A percentile compares a stretch with the other conserved stretches of the same genome.
Evolutionary conservation across 2,113 vertebrate genomes (phyloP).

Genomic region (Aviceda subcristata): DNA sequence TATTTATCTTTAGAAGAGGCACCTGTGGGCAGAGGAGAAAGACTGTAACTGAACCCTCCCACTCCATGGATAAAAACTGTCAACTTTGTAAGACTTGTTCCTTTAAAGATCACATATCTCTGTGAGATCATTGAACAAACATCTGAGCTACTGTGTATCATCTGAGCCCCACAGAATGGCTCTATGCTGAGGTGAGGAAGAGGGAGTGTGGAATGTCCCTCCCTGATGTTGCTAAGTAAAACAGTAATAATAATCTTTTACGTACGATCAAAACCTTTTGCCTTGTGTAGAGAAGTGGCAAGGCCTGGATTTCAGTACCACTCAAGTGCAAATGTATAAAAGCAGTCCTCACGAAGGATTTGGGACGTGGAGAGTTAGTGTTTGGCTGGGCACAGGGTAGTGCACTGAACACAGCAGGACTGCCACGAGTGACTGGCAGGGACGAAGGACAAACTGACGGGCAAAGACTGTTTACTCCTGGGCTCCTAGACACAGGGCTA

Average conservation of each 20-base stretch:
- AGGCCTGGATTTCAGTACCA: neutral
- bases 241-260: neutral
- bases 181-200: neutral
- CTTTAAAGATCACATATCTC: conserved; percentile 14
- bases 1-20: neutral
- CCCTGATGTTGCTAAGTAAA: conserved; percentile 4
- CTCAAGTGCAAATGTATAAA: neutral
- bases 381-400: neutral
- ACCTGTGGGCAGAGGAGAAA: conserved; percentile 9
- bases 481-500: neutral
- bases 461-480: neutral
- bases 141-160: neutral
- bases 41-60: neutral
- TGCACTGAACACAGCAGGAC: neutral
- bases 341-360: neutral
- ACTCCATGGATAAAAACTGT: neutral
- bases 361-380: neutral
- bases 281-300: neutral
- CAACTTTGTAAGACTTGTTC: neutral
- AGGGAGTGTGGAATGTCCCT: neutral
- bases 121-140: neutral
- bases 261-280: neutral
- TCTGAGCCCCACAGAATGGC: neutral
- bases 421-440: neutral
- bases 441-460: neutral